phyloP scores from a whole-genome alignment of 2,888 invertebrate genomes.

The Spodoptera exigua region DNA sequence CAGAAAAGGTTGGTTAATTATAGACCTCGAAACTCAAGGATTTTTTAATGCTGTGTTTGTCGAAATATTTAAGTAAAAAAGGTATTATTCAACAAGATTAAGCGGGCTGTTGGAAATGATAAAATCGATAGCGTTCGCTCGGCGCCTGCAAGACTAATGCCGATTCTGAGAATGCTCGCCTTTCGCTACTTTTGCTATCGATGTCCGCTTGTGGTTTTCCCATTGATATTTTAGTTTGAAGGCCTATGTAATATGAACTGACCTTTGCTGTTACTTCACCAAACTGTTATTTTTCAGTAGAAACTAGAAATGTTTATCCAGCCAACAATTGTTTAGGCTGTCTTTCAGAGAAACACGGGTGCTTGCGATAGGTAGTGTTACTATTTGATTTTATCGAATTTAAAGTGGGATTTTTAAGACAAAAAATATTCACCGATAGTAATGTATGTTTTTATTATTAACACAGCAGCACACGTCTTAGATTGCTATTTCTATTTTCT shows the following conservation, averaged over 20 bases:
- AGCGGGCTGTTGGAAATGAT: slow-evolving; percentile 64
- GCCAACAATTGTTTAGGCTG: too few species aligned
- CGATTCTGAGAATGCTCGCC: slow-evolving; percentile 65
- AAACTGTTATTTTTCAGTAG: too few species aligned
- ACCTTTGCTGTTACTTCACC: too few species aligned
- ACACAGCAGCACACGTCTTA: too few species aligned
- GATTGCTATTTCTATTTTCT: too few species aligned
- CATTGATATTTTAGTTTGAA: slow-evolving; percentile 53
- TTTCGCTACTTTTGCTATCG: slow-evolving; percentile 52
- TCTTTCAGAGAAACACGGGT: too few species aligned
- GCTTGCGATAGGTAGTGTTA: background rate
- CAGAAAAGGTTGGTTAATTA: slow-evolving; percentile 12
- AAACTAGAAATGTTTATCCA: too few species aligned
- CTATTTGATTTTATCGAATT: background rate
- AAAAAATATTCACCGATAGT: too few species aligned
- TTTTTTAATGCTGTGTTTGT: slow-evolving; percentile 16
- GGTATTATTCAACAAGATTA: slow-evolving; percentile 65
- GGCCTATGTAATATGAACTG: background rate
- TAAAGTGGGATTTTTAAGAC: too few species aligned
- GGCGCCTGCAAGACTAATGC: slow-evolving; percentile 76
- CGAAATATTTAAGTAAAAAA: slow-evolving; percentile 44
- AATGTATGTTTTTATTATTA: too few species aligned
- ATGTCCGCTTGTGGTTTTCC: slow-evolving; percentile 41
- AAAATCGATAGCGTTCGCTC: slow-evolving; percentile 69
- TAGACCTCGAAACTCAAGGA: slow-evolving; percentile 11